A percentile compares a stretch with the other conserved stretches of the same genome.
Conservation (phyloP, 2,113 vertebrate genomes). For the Trogon surrucura region DNA sequence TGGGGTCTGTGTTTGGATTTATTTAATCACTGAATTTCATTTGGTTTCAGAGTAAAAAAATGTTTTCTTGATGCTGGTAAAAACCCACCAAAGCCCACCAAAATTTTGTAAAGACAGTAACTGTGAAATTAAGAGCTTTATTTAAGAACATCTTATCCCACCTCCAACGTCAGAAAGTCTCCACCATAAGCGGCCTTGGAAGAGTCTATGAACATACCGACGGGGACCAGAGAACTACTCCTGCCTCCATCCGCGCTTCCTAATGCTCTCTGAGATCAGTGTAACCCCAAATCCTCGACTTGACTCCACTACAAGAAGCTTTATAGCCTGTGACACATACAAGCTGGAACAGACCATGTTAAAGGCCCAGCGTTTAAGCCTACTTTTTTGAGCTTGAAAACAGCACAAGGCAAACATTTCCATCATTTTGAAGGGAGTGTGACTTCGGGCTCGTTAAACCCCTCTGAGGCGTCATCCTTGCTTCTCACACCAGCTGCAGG, state of each 20-base stretch:
- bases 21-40: neutral
- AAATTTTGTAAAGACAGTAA: neutral
- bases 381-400: neutral
- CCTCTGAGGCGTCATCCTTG: neutral
- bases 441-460: neutral
- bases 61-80: neutral
- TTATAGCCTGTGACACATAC: neutral
- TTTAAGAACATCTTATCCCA: neutral
- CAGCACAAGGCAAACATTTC: neutral
- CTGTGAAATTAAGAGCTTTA: neutral
- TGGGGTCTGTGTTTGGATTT: neutral
- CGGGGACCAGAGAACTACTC: neutral
- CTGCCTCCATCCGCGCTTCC: neutral
- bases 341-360: neutral
- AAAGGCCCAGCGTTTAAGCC: neutral
- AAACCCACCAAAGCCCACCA: neutral
- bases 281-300: neutral
- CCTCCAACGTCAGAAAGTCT: neutral
- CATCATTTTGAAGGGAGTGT: neutral
- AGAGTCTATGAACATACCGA: rapidly evolving
- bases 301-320: neutral
- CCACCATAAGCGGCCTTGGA: rapidly evolving
- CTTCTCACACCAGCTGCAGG: neutral
- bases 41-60: neutral
- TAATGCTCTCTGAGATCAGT: neutral